These are phyloP conservation scores for Muschampia plurimacula DNA, from an alignment of 2,888 invertebrate genomes.

Conservation along the genomic window DNA sequence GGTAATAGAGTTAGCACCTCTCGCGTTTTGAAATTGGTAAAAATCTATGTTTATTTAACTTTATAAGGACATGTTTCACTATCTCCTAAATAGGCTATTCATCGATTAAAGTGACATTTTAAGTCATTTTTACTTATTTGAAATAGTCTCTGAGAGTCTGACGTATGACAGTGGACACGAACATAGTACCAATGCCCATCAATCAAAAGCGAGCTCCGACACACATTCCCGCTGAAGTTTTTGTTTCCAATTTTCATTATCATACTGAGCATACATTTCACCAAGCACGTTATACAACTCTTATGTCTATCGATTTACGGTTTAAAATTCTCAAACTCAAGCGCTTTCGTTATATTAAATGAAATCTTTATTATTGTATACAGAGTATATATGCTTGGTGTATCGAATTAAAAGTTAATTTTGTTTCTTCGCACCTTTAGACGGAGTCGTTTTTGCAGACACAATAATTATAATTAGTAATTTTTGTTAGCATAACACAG, in stretches of 20 bases:
- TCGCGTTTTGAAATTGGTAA: no score
- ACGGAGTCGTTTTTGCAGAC: background rate
- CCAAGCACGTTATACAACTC: background rate
- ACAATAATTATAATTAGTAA: background rate
- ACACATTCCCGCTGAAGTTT: slow-evolving; percentile 13
- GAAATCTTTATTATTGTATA: background rate
- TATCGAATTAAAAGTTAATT: slow-evolving; percentile 17
- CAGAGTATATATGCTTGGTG: background rate
- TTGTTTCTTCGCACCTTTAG: slow-evolving; percentile 9
- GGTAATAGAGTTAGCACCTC: no score
- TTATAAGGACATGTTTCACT: no score
- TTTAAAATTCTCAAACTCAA: background rate
- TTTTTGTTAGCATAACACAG: background rate
- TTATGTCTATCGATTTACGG: background rate
- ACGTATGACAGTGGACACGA: slow-evolving; percentile 27
- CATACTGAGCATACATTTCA: background rate
- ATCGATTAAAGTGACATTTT: no score
- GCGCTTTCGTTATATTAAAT: background rate
- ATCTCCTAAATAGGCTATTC: no score
- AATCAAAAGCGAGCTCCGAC: slow-evolving; percentile 32
- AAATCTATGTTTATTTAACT: no score
- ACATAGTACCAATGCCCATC: slow-evolving; percentile 23
- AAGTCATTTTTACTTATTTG: no score
- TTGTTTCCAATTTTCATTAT: slow-evolving; percentile 30
- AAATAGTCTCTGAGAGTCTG: background rate